Percentiles rank a stretch among this genome's conserved stretches.
Evolutionary conservation across 2,888 invertebrate genomes (phyloP).

Genomic region (Drosophila lutescens): DNA sequence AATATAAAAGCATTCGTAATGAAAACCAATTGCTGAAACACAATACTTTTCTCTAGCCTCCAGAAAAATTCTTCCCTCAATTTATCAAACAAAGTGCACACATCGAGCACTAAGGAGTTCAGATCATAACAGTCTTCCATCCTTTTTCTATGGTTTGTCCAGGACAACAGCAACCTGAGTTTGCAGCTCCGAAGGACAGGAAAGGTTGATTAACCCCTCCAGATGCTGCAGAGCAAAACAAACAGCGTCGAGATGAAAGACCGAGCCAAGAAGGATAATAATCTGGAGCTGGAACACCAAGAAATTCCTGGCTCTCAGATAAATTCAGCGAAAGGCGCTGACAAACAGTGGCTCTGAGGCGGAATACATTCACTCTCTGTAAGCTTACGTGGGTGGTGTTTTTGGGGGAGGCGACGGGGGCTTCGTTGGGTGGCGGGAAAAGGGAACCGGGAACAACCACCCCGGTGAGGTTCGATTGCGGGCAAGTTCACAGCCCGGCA

Average conservation of each 20-base stretch:
- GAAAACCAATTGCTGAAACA: too few relatives aligned
- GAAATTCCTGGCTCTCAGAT: constrained; percentile 52
- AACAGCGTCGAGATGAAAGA: constrained; percentile 9
- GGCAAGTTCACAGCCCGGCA: constrained; percentile 69
- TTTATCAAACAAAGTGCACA: constrained; percentile 42
- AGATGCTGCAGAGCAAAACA: constrained; percentile 47
- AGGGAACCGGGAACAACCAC: constrained; percentile 48
- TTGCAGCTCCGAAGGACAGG: constrained; percentile 16
- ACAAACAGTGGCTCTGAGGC: constrained; percentile 41
- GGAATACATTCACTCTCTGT: constrained; percentile 15
- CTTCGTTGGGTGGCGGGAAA: constrained; percentile 12
- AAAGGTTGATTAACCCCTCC: constrained; percentile 72
- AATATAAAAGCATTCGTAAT: too few relatives aligned
- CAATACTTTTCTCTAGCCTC: neutral
- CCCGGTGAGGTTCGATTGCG: constrained; percentile 71
- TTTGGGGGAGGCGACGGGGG: neutral
- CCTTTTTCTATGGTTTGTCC: constrained; percentile 1
- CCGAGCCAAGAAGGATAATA: constrained; percentile 36
- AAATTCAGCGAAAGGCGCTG: constrained; percentile 63
- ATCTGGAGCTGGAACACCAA: neutral
- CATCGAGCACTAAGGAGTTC: constrained; percentile 27
- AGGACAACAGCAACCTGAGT: constrained; percentile 38
- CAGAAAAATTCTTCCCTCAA: constrained; percentile 23
- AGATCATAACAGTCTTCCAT: constrained; percentile 48
- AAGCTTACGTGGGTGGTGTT: neutral